A percentile compares a stretch with the other conserved stretches of the same genome.
These are phyloP conservation scores for Hippoglossus stenolepis DNA, from an alignment of 2,113 vertebrate genomes.

Conservation along the genomic window DNA sequence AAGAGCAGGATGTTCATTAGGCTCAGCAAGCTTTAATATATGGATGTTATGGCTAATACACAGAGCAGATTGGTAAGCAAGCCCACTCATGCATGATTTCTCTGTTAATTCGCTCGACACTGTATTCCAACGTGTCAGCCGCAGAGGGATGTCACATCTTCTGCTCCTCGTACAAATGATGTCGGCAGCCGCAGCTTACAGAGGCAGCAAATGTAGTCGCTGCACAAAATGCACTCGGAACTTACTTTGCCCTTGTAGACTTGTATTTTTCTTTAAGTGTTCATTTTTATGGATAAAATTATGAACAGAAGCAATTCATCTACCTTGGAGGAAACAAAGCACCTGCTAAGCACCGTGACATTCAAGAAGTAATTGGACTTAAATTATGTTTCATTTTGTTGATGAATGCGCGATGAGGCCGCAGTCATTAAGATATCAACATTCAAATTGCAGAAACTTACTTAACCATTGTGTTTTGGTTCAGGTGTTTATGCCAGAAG, in stretches of 20 bases:
- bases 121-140: constrained; percentile 66
- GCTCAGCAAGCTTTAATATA: constrained; percentile 74
- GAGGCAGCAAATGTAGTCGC: constrained; percentile 14
- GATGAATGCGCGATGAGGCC: constrained; percentile 17
- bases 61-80: constrained; percentile 69
- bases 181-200: constrained; percentile 31
- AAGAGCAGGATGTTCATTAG: constrained; percentile 78
- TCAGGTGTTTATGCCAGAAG: neutral
- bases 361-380: constrained; percentile 29
- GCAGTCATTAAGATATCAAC: constrained; percentile 42
- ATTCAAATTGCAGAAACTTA: constrained; percentile 21
- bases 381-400: constrained; percentile 35
- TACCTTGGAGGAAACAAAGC: constrained; percentile 17
- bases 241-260: neutral
- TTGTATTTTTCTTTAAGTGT: neutral
- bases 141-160: constrained; percentile 65
- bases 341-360: constrained; percentile 13
- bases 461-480: neutral
- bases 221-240: constrained; percentile 3
- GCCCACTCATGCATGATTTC: constrained; percentile 70
- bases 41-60: constrained; percentile 71
- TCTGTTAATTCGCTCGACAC: constrained; percentile 57
- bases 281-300: constrained; percentile 3
- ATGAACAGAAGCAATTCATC: constrained; percentile 3
- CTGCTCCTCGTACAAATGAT: constrained; percentile 58